phyloP scores from a whole-genome alignment of 2,113 vertebrate genomes.

The Colossoma macropomum region DNA sequence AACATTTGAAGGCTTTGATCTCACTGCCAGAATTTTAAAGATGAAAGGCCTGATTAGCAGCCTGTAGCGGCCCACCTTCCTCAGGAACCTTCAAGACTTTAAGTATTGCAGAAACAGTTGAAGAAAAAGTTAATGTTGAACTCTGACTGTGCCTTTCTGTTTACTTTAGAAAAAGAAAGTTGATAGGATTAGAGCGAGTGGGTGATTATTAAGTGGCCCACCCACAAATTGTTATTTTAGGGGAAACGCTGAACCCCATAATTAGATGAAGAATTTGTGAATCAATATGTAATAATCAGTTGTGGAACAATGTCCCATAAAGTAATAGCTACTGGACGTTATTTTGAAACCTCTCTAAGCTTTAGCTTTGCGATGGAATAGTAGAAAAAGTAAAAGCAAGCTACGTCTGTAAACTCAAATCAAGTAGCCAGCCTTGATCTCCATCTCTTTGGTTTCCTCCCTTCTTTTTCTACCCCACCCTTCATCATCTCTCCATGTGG shows the following conservation, averaged over 20 bases:
- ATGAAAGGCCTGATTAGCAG: constrained; percentile 46
- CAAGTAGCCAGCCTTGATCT: too few species aligned
- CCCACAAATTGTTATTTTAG: too few species aligned
- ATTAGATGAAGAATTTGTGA: not conserved
- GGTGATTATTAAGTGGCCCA: too few species aligned
- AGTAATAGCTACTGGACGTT: not conserved
- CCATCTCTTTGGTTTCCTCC: not conserved
- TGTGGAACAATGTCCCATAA: not conserved
- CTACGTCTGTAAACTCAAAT: too few species aligned
- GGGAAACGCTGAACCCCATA: not conserved
- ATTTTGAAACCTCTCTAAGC: too few species aligned
- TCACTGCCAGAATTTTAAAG: constrained; percentile 31
- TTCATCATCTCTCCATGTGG: not conserved
- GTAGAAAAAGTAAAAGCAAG: too few species aligned
- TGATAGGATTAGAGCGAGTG: too few species aligned
- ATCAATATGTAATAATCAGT: not conserved
- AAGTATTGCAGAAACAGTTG: not conserved
- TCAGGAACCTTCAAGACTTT: not conserved
- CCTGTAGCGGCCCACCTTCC: not conserved
- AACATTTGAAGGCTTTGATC: constrained; percentile 58
- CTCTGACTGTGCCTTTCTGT: too few species aligned
- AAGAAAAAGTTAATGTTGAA: too few species aligned
- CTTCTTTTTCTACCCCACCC: not conserved
- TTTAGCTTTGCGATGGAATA: too few species aligned
- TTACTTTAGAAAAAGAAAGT: too few species aligned